Evolutionary conservation across 2,797 vertebrate species (phyloP), one percentile per base, ranked within the genome.

Genomic region (Poliocrania exsul): DNA sequence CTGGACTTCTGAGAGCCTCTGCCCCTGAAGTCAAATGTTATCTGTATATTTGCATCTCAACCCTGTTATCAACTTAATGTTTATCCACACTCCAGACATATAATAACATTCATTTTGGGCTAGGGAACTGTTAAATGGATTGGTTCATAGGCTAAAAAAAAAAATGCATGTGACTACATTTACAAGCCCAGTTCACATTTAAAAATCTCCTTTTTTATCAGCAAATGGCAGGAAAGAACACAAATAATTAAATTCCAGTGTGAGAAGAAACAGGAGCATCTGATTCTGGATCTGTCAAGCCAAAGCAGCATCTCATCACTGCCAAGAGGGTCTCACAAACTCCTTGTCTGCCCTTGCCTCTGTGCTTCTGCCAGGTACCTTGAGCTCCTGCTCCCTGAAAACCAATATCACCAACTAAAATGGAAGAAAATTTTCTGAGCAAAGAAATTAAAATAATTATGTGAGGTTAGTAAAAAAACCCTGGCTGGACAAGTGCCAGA

Each of bases 21-120:
- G 60, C 42, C 57, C 47, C 71, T 23, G n/a, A 86, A 94, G 69
- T 62, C 64, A 82, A 65, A 89, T n/a, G 60, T 86, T 94, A 86
- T 90, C 85, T 90, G 49, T 17, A 54, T 57, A 81, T 89, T 93
- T 91, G 61, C 72, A 92, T 87, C 42, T 80, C 57, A 74, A 11
- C 60, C 67, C 61, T 74, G 42, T 50, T 83, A 89, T 91, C 84
- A 71, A 20, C 38, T 47, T 65, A 51, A 46, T 80, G 17, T 90
- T 93, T 90, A 88, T 46, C 67, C 60, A 84, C 57, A 12, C 20
- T 93, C 24, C 47, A 69, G 67, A 28, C n/a, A 14, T 18, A 18
- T n/a, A 67, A 46, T 28, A 47, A 42, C 2, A 11, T 61, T 82
- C 17, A 40, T 89, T 69, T 91, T 16, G 65, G 56, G 53, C 17